Evolutionary conservation across 1,140 invertebrate genomes (phyloP).

Genomic region (Venturia canescens): DNA sequence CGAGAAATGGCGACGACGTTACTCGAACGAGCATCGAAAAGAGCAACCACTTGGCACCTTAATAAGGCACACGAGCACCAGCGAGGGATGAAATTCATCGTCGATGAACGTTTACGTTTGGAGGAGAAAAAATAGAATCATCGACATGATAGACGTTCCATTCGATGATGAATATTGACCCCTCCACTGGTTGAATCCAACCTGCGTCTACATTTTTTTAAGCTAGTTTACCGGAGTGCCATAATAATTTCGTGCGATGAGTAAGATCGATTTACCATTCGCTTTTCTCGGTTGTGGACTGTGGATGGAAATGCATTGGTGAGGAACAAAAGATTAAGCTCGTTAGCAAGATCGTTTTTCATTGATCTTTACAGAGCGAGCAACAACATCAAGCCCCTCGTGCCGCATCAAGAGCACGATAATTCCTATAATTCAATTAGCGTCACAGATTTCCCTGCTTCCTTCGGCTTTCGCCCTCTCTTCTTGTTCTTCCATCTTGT

Average conservation of each 20-base stretch:
- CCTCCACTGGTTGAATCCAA: too few species aligned
- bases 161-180: too few species aligned
- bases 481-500: constrained; percentile 22
- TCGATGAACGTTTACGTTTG: too few species aligned
- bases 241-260: background rate
- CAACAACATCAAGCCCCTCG: constrained; percentile 50
- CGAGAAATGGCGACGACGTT: constrained; percentile 11
- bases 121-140: background rate
- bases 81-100: background rate
- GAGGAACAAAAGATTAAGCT: constrained; percentile 57
- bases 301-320: constrained; percentile 22
- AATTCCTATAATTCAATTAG: constrained; percentile 75
- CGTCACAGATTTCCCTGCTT: constrained; percentile 45
- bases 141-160: too few species aligned
- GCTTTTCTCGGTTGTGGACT: background rate
- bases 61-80: background rate
- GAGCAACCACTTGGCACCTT: constrained; percentile 15
- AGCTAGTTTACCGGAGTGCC: background rate
- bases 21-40: constrained; percentile 30
- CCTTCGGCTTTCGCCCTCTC: too few species aligned
- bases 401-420: constrained; percentile 66
- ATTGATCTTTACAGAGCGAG: constrained; percentile 68
- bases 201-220: too few species aligned
- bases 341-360: constrained; percentile 68
- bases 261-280: background rate